phyloP scores from a whole-genome alignment of 2,797 vertebrate genomes.

The Sebastes dallii region DNA sequence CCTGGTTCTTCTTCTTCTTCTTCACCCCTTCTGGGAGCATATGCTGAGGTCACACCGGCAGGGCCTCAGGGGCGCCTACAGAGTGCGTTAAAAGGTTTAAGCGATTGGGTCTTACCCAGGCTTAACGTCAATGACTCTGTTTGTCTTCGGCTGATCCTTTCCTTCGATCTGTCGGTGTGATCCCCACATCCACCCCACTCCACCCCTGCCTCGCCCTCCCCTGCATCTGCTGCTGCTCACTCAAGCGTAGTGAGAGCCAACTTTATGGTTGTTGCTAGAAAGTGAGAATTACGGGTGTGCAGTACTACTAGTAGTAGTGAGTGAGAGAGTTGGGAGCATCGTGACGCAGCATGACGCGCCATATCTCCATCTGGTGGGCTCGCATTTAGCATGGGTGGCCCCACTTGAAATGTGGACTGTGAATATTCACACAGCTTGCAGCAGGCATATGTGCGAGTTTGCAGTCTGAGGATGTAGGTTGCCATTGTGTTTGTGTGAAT shows the following conservation, averaged over 20 bases:
- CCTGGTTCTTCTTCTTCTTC: not conserved
- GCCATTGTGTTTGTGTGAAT: slow-evolving; percentile 17
- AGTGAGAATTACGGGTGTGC: slow-evolving; percentile 31
- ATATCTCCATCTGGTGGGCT: slow-evolving; percentile 59
- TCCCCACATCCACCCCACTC: not conserved
- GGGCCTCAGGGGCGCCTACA: slow-evolving; percentile 5
- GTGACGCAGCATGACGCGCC: slow-evolving; percentile 53
- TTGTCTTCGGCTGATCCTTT: slow-evolving; percentile 62
- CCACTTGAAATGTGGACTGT: slow-evolving; percentile 5
- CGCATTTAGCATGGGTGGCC: slow-evolving; percentile 34
- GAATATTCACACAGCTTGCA: slow-evolving; percentile 30
- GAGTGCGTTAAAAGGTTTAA: slow-evolving; percentile 74
- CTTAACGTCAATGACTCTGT: slow-evolving; percentile 76
- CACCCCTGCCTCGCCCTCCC: slow-evolving; percentile 4
- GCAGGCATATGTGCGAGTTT: slow-evolving; percentile 37
- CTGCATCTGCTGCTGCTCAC: slow-evolving; percentile 27
- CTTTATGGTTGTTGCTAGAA: slow-evolving; percentile 44
- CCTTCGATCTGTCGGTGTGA: slow-evolving; percentile 31
- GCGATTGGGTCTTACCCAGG: slow-evolving; percentile 70
- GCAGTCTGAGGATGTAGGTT: not conserved
- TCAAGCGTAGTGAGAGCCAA: slow-evolving; percentile 22
- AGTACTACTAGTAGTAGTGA: not conserved
- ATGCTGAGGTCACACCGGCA: slow-evolving; percentile 54
- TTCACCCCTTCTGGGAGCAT: slow-evolving; percentile 40
- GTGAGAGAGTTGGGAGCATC: slow-evolving; percentile 30